phyloP scores from a whole-genome alignment of 37 sponge, comb jelly and placozoan species.

The Bolinopsis microptera region DNA sequence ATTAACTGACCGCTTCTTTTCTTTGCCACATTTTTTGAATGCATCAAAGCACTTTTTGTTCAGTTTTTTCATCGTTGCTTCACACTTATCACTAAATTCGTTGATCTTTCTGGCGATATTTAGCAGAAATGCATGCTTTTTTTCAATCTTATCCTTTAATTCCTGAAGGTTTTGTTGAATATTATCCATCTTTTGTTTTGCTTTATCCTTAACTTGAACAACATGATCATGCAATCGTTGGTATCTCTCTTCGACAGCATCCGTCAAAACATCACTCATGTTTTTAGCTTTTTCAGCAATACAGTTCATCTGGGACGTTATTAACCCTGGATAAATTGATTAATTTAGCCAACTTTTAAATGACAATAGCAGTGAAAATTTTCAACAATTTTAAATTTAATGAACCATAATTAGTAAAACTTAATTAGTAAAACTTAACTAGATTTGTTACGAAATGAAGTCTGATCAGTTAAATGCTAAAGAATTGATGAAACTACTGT shows the following conservation, averaged over 20 bases:
- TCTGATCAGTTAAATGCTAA: too few species aligned
- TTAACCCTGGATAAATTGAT: neutral
- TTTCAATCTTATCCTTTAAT: neutral
- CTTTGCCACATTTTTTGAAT: neutral
- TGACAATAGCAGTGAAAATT: neutral
- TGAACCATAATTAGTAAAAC: neutral
- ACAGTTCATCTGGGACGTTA: constrained; percentile 27
- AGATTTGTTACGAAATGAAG: too few species aligned
- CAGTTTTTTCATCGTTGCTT: neutral
- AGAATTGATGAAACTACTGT: neutral
- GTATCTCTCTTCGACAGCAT: neutral
- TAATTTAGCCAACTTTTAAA: neutral
- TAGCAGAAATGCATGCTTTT: neutral
- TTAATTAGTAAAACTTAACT: neutral
- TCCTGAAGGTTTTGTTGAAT: neutral
- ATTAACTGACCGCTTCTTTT: neutral
- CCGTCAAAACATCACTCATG: neutral
- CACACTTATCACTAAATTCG: neutral
- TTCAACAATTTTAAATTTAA: neutral
- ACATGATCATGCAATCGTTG: neutral
- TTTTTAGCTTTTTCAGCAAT: constrained; percentile 41
- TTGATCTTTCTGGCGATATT: neutral
- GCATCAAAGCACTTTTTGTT: neutral
- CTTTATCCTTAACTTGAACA: neutral
- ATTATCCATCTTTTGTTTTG: neutral